Percentiles rank a stretch among this genome's conserved stretches.
phyloP scores from a whole-genome alignment of 2,888 invertebrate genomes.

The Didymodactylos carnosus region DNA sequence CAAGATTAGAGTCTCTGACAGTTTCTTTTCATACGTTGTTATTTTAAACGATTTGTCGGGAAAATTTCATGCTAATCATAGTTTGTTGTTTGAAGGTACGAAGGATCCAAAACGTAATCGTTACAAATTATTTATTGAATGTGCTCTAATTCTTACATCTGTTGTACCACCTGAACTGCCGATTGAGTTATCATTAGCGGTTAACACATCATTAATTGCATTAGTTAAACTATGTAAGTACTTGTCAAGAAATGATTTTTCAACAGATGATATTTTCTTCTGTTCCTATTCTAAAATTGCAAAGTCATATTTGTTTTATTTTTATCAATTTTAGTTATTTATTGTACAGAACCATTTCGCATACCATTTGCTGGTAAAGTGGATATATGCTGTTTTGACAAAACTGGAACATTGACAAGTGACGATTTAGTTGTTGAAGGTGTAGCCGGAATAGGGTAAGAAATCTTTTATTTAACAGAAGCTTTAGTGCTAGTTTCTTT shows the following conservation, averaged over 20 bases:
- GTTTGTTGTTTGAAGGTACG: neutral
- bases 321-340: slow-evolving; percentile 42
- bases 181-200: slow-evolving; percentile 87
- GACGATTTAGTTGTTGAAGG: slow-evolving; percentile 96
- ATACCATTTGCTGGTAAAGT: slow-evolving; percentile 99
- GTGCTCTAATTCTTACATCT: slow-evolving; percentile 86
- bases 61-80: neutral
- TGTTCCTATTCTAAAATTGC: too few species aligned
- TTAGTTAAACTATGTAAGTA: slow-evolving; percentile 53
- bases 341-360: slow-evolving; percentile 95
- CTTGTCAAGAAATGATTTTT: too few species aligned
- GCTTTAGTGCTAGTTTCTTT: too few species aligned
- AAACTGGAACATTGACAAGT: slow-evolving; percentile 94
- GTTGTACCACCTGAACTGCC: slow-evolving; percentile 97
- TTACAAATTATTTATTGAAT: slow-evolving; percentile 92
- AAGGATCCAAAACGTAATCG: slow-evolving; percentile 50
- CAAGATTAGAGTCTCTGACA: neutral
- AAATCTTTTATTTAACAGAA: neutral
- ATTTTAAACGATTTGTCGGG: neutral
- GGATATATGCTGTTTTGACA: slow-evolving; percentile 97
- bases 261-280: too few species aligned
- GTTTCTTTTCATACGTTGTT: neutral
- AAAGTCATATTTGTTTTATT: too few species aligned
- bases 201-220: slow-evolving; percentile 84
- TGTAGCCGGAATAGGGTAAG: slow-evolving; percentile 47